phyloP scores from a whole-genome alignment of 2,797 vertebrate genomes.

The Uromys caudimaculatus region DNA sequence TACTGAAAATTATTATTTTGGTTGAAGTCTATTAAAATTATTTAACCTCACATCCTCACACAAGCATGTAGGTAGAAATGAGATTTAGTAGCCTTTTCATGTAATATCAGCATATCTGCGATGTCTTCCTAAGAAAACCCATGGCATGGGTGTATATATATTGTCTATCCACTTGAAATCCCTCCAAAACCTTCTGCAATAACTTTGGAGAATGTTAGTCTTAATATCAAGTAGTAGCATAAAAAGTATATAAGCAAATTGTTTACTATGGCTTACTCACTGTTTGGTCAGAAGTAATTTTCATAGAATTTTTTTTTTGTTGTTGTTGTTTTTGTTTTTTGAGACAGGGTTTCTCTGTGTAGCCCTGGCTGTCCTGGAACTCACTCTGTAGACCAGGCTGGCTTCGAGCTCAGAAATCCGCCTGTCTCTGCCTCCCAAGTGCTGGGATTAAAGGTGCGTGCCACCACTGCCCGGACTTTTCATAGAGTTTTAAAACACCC shows the following conservation, averaged over 20 bases:
- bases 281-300: background rate
- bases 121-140: background rate
- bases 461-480: too few species aligned
- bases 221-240: constrained; percentile 29
- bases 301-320: background rate
- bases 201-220: background rate
- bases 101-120: constrained; percentile 12
- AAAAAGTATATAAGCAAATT: background rate
- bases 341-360: too few species aligned
- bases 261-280: background rate
- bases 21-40: constrained; percentile 16
- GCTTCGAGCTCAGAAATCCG: too few species aligned
- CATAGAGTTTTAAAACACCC: background rate
- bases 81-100: constrained; percentile 28
- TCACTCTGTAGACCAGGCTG: too few species aligned
- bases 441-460: too few species aligned
- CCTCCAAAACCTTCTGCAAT: background rate
- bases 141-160: background rate
- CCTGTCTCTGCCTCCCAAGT: too few species aligned
- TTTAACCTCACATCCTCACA: background rate
- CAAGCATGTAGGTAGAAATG: background rate
- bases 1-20: constrained; percentile 23
- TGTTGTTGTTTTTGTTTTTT: too few species aligned
- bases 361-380: too few species aligned
- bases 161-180: background rate